Conservation (phyloP, 2,888 invertebrate genomes). For the Caenorhabditis sp. region DNA sequence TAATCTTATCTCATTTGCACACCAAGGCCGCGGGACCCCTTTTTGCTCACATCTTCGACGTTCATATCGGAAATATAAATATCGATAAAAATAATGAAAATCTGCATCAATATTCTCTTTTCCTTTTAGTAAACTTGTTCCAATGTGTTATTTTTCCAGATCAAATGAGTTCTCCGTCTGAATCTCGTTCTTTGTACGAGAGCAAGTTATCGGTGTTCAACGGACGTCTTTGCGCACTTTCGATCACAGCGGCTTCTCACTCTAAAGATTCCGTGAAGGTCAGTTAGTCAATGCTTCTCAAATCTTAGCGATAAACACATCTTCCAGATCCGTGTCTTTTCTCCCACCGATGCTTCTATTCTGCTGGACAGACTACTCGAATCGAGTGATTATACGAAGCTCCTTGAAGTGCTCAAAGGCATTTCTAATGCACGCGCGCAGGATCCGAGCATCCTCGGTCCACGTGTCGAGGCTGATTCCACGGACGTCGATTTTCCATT, state of each 20-base stretch:
- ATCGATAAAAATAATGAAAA: no score
- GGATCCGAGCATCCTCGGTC: conserved; percentile 34
- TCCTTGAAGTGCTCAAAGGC: background rate
- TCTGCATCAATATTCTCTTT: background rate
- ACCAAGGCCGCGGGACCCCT: no score
- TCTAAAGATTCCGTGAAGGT: background rate
- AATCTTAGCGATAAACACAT: no score
- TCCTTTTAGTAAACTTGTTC: background rate
- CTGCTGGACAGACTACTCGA: conserved; percentile 15
- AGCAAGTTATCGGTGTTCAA: conserved; percentile 33
- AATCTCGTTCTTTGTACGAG: conserved; percentile 35
- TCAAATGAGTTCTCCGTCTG: conserved; percentile 16
- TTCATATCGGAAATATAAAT: no score
- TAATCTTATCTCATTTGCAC: no score
- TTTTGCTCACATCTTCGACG: no score
- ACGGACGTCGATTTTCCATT: conserved; percentile 22
- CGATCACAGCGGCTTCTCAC: background rate
- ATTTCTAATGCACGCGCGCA: conserved; percentile 1
- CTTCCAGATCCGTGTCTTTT: conserved; percentile 32
- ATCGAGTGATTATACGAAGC: background rate
- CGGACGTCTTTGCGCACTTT: conserved; percentile 37
- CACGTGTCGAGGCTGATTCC: conserved; percentile 9
- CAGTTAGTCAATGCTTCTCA: no score
- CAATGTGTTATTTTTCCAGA: background rate
- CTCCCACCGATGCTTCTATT: conserved; percentile 31